phyloP scores from a whole-genome alignment of 2,888 invertebrate species.

The Scelioninae gen. 2 region DNA sequence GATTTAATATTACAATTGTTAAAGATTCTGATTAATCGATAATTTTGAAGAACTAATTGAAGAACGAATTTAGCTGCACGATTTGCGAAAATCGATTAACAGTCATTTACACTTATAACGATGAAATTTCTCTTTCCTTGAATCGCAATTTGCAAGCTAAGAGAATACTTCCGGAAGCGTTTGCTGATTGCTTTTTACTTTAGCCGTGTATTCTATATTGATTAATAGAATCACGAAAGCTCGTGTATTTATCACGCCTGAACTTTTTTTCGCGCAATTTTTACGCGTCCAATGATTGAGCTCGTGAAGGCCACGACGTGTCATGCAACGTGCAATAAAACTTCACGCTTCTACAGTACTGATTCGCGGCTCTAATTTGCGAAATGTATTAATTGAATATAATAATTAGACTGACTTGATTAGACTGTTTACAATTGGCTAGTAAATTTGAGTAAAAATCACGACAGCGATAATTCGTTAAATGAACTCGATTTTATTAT shows the following conservation, averaged over 20 bases:
- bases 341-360: no score
- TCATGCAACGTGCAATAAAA: not conserved
- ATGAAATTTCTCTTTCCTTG: constrained; percentile 42
- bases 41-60: constrained; percentile 30
- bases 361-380: no score
- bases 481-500: not conserved
- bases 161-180: constrained; percentile 61
- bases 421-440: no score
- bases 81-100: constrained; percentile 47
- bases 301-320: not conserved
- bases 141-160: constrained; percentile 26
- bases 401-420: no score
- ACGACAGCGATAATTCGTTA: not conserved
- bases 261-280: not conserved
- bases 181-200: constrained; percentile 65
- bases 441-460: no score
- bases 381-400: no score
- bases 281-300: not conserved
- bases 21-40: constrained; percentile 30
- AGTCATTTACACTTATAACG: constrained; percentile 38
- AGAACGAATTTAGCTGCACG: constrained; percentile 29
- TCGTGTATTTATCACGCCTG: not conserved
- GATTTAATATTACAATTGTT: constrained; percentile 20
- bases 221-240: constrained; percentile 61
- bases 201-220: constrained; percentile 65